Base-by-base conservation (phyloP, 2,888 invertebrate species). In the Nymphalis urticae region DNA sequence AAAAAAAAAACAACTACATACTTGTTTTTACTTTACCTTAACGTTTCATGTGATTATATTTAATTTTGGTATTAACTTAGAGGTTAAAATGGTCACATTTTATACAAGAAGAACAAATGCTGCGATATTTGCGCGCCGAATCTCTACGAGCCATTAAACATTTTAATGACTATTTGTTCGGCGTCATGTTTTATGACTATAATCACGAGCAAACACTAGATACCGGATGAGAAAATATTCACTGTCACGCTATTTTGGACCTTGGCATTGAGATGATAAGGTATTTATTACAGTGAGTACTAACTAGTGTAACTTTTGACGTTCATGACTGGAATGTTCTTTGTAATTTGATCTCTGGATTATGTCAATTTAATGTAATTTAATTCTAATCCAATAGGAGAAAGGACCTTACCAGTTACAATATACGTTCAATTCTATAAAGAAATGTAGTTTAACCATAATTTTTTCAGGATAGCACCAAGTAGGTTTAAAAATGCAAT, bases 101-200 rank as follows among this genome's bases (percentile, higher is more conserved):
- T 42, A 24, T 21, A 27, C 16, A 50, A n/a, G 21, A 62, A 54
- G 54, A 53, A 53, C 42, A 63, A 53, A 63, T 42, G 27, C 27
- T 48, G 9, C 48, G 27, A 61, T 61, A 48, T 61, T 48, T 61
- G 48, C 61, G 5, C 42, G 36, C 50, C 65, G 50, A 71, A 66
- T 65, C 64, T 68, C 48, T 56, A 50, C 58, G 61, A 32, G 53
- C 54, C 58, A 58, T 62, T 66, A 69, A 67, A 61, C 21, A 7
- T 62, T 72, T 64, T 67, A 64, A 69, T 62, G 62, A 66, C 42
- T 69, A 64, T 71, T 64, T 64, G 53, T 64, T 61, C 58, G 32
- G 51, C 60, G 42, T 63, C 63, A 59, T 66, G 47, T 68, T 68
- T 61, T 66, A 71, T 62, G 62, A 62, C 56, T 61, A 51, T 61